A percentile compares a stretch with the other conserved stretches of the same genome.
Evolutionary conservation across 1,140 invertebrate genomes (phyloP).

Genomic region (Liolophura sinensis): DNA sequence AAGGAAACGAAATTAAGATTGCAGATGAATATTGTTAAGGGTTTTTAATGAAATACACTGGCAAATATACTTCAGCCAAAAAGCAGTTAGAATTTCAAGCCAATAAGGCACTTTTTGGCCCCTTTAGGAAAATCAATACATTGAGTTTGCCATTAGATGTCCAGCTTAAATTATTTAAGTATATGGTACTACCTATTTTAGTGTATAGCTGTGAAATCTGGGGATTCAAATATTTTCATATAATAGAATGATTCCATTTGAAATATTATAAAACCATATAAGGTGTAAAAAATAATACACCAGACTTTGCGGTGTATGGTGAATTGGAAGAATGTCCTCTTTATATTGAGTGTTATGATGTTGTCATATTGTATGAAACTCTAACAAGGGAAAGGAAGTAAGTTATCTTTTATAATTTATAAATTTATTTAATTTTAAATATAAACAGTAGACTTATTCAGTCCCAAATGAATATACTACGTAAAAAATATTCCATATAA

Average conservation of each 20-base stretch:
- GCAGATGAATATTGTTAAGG: conserved; percentile 7
- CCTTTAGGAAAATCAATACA: conserved; percentile 3
- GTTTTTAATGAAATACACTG: not conserved
- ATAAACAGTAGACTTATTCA: too few species aligned
- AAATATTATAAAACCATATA: conserved; percentile 7
- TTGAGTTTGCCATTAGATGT: conserved; percentile 8
- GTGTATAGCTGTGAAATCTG: conserved; percentile 14
- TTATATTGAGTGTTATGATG: too few species aligned
- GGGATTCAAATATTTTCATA: conserved; percentile 2
- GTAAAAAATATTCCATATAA: too few species aligned
- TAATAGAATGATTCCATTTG: conserved; percentile 7
- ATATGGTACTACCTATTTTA: conserved; percentile 9
- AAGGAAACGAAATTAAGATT: conserved; percentile 3
- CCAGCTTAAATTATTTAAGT: conserved; percentile 11
- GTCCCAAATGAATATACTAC: too few species aligned
- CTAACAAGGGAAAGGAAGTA: too few species aligned
- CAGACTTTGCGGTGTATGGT: conserved; percentile 14
- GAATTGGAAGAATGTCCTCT: conserved; percentile 10
- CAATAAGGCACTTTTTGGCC: conserved; percentile 4
- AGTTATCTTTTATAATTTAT: too few species aligned
- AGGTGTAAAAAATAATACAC: conserved; percentile 11
- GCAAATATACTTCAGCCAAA: too few species aligned
- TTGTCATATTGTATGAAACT: too few species aligned
- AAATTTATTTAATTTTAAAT: too few species aligned
- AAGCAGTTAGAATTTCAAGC: not conserved